Conservation (phyloP, 2,797 vertebrate species). For the Tachyglossus aculeatus region DNA sequence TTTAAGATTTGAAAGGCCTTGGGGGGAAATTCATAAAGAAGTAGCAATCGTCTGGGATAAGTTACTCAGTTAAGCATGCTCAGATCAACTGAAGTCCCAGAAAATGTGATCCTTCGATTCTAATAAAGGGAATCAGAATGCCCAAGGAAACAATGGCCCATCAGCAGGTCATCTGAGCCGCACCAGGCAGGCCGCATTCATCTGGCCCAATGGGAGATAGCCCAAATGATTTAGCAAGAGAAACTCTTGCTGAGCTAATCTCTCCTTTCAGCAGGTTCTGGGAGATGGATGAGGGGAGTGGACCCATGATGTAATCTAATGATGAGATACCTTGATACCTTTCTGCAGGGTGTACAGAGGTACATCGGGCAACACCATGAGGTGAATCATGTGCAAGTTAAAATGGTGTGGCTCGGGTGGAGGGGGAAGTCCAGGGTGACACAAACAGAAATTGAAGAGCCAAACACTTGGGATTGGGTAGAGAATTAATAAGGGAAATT, state of each 20-base stretch:
- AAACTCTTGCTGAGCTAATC: conserved; percentile 52
- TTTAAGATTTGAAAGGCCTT: not conserved
- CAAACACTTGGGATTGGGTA: too few relatives aligned
- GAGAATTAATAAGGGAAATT: too few relatives aligned
- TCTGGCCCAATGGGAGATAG: conserved; percentile 36
- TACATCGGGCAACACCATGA: too few relatives aligned
- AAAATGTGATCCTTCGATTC: not conserved
- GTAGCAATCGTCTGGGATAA: not conserved
- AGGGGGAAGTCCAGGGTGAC: too few relatives aligned
- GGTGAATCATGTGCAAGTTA: too few relatives aligned
- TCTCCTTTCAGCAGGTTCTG: conserved; percentile 42
- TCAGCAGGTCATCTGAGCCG: conserved; percentile 29
- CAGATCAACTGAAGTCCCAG: conserved; percentile 1
- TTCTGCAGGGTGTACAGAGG: conserved; percentile 48
- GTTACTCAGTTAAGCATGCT: not conserved
- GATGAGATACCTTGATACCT: conserved; percentile 60
- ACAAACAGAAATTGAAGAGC: too few relatives aligned
- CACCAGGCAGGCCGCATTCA: conserved; percentile 31
- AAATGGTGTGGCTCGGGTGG: too few relatives aligned
- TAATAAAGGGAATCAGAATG: not conserved
- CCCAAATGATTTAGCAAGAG: conserved; percentile 39
- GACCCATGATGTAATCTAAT: conserved; percentile 50
- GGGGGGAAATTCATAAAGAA: not conserved
- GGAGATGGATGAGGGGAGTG: conserved; percentile 39
- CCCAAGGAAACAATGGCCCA: not conserved